These are phyloP conservation scores for Strigamia crassipes DNA, from an alignment of 2,888 invertebrate species.

Conservation along the genomic window DNA sequence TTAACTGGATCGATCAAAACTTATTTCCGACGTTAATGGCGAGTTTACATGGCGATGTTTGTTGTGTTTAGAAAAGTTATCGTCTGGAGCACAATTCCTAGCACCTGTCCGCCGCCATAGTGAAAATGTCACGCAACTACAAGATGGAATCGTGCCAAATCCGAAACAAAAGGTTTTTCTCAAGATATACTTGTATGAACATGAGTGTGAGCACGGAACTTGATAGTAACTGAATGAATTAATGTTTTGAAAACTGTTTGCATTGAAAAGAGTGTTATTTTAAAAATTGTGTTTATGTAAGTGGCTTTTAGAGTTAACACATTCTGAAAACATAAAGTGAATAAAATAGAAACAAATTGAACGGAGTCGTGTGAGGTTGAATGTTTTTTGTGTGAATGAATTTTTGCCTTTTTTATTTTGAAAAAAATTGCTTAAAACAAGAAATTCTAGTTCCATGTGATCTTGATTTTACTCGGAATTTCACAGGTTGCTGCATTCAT, in stretches of 20 bases:
- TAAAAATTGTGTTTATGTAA: not conserved
- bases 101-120: slow-evolving; percentile 16
- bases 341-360: too few species aligned
- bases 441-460: not conserved
- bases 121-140: slow-evolving; percentile 16
- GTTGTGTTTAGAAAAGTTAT: not conserved
- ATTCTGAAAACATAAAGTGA: not conserved
- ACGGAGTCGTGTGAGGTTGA: not conserved
- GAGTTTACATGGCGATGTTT: not conserved
- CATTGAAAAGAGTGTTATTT: not conserved
- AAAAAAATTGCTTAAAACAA: not conserved
- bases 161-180: slow-evolving; percentile 16
- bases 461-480: not conserved
- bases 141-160: slow-evolving; percentile 11
- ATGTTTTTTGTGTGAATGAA: not conserved
- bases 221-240: not conserved
- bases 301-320: not conserved
- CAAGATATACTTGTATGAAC: not conserved
- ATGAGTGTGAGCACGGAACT: not conserved
- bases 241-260: not conserved
- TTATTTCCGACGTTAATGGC: not conserved
- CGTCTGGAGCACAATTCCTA: not conserved
- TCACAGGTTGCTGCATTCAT: not conserved
- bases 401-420: not conserved
- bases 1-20: not conserved